Conservation (phyloP, 2,113 vertebrate genomes). For the Paracanthobrama guichenoti region DNA sequence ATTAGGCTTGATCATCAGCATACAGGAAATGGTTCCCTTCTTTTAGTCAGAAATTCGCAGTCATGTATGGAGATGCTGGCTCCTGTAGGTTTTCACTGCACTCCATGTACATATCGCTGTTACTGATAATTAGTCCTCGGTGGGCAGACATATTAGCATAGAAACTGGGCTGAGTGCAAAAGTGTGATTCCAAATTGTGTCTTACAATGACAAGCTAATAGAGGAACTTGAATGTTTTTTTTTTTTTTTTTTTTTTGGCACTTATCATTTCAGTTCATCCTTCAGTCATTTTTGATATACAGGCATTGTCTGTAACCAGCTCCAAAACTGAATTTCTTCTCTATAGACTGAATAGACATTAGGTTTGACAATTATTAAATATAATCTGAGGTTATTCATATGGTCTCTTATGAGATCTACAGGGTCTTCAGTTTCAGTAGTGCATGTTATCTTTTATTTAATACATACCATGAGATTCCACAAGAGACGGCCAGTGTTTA, state of each 20-base stretch:
- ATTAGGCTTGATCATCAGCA: constrained; percentile 44
- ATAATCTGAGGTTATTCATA: background rate
- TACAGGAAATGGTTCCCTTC: constrained; percentile 60
- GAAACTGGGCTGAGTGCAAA: constrained; percentile 55
- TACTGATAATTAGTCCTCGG: constrained; percentile 64
- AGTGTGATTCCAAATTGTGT: constrained; percentile 35
- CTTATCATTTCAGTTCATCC: background rate
- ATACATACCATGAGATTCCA: constrained; percentile 19
- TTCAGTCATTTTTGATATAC: background rate
- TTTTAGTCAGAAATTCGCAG: constrained; percentile 45
- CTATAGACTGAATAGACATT: background rate
- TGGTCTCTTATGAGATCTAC: background rate
- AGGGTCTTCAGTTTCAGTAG: background rate
- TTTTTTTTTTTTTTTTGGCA: background rate
- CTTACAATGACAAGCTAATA: constrained; percentile 53
- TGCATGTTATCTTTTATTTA: constrained; percentile 30
- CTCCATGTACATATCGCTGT: constrained; percentile 66
- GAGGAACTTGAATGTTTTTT: background rate
- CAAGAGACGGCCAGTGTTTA: constrained; percentile 49
- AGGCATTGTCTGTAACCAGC: background rate
- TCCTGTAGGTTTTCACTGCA: constrained; percentile 61
- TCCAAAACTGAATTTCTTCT: too few relatives aligned
- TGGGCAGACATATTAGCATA: constrained; percentile 59
- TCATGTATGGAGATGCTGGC: constrained; percentile 48
- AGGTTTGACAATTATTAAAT: background rate